Percentiles rank a stretch among this genome's conserved stretches.
phyloP scores from a whole-genome alignment of 2,888 invertebrate species.

The Clitarchus hookeri region DNA sequence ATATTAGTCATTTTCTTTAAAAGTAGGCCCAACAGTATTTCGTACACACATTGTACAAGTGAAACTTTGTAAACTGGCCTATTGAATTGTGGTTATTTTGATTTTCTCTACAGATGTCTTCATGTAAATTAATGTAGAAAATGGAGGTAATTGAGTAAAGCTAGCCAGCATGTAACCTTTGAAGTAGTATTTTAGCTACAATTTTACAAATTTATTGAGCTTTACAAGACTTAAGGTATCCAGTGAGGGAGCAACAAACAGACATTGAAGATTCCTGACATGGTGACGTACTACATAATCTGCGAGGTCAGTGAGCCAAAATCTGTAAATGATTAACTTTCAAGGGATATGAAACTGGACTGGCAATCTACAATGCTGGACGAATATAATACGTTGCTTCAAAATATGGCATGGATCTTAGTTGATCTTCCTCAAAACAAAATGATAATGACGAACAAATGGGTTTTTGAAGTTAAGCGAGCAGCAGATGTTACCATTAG shows the following conservation, averaged over 20 bases:
- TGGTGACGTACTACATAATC: not conserved
- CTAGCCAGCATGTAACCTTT: too few relatives aligned
- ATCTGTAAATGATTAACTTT: not conserved
- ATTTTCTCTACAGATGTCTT: too few relatives aligned
- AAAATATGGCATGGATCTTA: not conserved
- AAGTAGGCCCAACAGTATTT: too few relatives aligned
- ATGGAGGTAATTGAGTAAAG: too few relatives aligned
- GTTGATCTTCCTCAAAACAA: not conserved
- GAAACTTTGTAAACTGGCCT: too few relatives aligned
- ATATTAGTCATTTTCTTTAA: too few relatives aligned
- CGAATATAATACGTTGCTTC: not conserved
- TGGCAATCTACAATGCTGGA: not conserved
- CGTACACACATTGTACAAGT: too few relatives aligned
- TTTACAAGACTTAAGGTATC: too few relatives aligned
- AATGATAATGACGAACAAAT: not conserved
- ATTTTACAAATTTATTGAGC: too few relatives aligned
- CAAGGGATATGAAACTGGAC: not conserved
- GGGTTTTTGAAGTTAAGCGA: not conserved
- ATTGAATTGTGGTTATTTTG: too few relatives aligned
- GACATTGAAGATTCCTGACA: not conserved
- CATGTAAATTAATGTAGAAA: too few relatives aligned
- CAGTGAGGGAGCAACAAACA: not conserved
- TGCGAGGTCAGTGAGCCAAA: not conserved
- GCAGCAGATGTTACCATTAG: not conserved
- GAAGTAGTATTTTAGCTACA: too few relatives aligned